Evolutionary conservation across 2,113 vertebrate genomes (phyloP).

Genomic region (Sitta europaea): DNA sequence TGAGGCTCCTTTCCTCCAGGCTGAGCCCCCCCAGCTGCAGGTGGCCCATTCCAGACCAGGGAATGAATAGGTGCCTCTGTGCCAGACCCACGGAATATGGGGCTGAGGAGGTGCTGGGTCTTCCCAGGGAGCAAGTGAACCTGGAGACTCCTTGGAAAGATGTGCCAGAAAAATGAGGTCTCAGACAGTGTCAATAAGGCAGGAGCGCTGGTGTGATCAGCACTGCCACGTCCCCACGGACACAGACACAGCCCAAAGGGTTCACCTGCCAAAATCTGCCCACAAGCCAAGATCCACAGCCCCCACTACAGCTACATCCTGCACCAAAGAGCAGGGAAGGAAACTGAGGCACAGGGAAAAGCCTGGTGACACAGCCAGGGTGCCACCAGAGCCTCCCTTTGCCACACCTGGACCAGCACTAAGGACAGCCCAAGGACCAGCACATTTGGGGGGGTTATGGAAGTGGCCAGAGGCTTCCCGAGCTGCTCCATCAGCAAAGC

Average conservation of each 20-base stretch:
- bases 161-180: neutral
- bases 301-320: neutral
- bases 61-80: neutral
- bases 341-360: neutral
- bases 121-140: fast-evolving
- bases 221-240: fast-evolving
- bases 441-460: fast-evolving
- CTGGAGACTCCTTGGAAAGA: neutral
- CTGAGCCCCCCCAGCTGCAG: neutral
- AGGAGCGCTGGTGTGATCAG: neutral
- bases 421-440: neutral
- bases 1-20: neutral
- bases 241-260: neutral
- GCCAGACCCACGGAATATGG: fast-evolving
- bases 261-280: neutral
- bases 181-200: fast-evolving
- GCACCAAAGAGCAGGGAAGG: neutral
- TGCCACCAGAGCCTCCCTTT: neutral
- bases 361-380: neutral
- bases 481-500: neutral
- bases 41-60: neutral
- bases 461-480: fast-evolving
- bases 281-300: neutral
- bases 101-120: neutral
- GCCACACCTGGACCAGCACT: neutral